Percentiles rank a stretch among this genome's conserved stretches.
Conservation (phyloP, 2,113 vertebrate species). For the Grus americana region DNA sequence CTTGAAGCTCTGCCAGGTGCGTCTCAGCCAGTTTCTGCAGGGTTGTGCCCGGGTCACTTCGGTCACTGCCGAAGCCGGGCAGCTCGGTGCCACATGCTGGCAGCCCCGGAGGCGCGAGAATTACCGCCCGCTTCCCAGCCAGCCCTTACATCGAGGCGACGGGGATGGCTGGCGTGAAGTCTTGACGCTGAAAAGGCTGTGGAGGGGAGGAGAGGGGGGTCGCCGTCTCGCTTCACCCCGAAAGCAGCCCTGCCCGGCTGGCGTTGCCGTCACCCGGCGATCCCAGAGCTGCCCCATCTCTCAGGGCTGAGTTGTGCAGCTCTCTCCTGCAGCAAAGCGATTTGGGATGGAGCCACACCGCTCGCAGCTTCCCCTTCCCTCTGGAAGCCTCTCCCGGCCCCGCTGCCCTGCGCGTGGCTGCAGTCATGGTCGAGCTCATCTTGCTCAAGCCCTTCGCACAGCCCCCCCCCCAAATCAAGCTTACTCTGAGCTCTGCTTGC, state of each 20-base stretch:
- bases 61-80: accelerated
- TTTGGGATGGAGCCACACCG: accelerated
- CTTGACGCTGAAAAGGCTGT: neutral
- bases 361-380: neutral
- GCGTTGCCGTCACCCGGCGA: accelerated
- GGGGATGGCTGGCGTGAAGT: accelerated
- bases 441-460: neutral
- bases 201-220: too few relatives aligned
- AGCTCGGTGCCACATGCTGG: neutral
- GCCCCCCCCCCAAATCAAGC: neutral
- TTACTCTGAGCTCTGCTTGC: neutral
- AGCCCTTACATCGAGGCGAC: accelerated
- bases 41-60: neutral
- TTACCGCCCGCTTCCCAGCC: accelerated
- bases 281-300: neutral
- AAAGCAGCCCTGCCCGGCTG: neutral
- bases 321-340: accelerated
- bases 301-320: neutral
- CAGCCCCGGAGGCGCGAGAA: accelerated
- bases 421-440: neutral
- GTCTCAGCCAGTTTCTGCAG: accelerated
- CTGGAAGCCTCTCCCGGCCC: neutral
- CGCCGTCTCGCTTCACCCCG: accelerated
- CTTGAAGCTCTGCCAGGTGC: neutral
- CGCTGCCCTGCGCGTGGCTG: accelerated